Base-by-base conservation (phyloP, 2,113 vertebrate genomes). In the Arothron firmamentum region DNA sequence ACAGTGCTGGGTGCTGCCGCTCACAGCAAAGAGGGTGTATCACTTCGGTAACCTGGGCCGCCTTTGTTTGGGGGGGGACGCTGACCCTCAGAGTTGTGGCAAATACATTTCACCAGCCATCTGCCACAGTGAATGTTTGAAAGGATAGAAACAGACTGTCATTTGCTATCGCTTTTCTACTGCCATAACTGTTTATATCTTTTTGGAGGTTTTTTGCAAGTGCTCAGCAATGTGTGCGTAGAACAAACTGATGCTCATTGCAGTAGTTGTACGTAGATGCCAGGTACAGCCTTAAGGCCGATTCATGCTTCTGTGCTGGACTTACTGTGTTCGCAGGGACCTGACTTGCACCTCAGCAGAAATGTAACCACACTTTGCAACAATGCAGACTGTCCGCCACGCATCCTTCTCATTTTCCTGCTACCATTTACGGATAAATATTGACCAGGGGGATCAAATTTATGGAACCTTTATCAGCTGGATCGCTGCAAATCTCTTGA, bases 91-190 rank as follows among this genome's bases (percentile, higher is more conserved):
- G 34, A 14, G 19, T 60, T 59, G 58, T 74, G 67, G 75, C 77
- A 53, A 55, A 68, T 18, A 52, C 62, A 50, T 16, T 67, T 18
- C 41, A 61, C 51, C 69, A 52, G 52, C 71, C 74, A 68, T 62
- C 79, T 72, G 77, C 66, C 62, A 75, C 65, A 50, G 50, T 69
- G 74, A 84, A 87, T 79, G 83, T 86, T 71, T 75, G 61, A 65
- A 75, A 73, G 50, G 41, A 67, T 70, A 38, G 59, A 58, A 74
- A 76, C 59, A 78, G 69, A 79, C 66, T 75, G 62, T 4, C 34
- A 4, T 64, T 59, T 70, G 7, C 42, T 34, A 56, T 52, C 57
- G 69, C 52, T 59, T 72, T 68, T 77, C 60, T 57, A 81, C 76
- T 76, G 79, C 67, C 69, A 58, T 67, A 43, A 72, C 61, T 65